These are phyloP conservation scores for Neoaliturus tenellus DNA, from an alignment of 2,888 invertebrate genomes.

Conservation along the genomic window DNA sequence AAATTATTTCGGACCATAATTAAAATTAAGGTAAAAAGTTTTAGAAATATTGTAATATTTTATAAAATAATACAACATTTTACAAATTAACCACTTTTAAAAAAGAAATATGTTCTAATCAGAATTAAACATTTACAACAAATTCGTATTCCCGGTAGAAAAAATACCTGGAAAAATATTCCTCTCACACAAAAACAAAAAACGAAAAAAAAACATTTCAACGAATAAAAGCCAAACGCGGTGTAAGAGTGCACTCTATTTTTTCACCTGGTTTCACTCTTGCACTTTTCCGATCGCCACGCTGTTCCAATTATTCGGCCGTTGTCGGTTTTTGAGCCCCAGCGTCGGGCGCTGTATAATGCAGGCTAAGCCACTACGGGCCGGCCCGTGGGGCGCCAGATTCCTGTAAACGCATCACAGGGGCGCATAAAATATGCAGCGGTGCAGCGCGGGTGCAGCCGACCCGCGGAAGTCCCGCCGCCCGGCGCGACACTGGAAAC, in stretches of 20 bases:
- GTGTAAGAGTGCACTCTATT: slow-evolving; percentile 9
- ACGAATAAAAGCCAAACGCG: not conserved
- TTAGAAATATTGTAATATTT: too few species aligned
- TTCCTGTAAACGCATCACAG: slow-evolving; percentile 44
- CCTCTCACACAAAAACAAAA: not conserved
- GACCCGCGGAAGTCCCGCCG: not conserved
- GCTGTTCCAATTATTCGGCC: not conserved
- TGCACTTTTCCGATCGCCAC: not conserved
- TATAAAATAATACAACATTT: too few species aligned
- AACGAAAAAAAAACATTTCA: not conserved
- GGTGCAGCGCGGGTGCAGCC: slow-evolving; percentile 4
- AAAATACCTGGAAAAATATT: too few species aligned
- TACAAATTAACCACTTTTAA: too few species aligned
- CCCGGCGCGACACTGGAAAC: not conserved
- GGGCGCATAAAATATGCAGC: not conserved
- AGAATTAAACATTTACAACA: too few species aligned
- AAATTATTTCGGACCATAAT: too few species aligned
- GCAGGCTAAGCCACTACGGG: slow-evolving; percentile 31
- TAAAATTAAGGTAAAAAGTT: too few species aligned
- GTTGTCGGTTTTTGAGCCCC: not conserved
- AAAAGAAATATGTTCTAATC: too few species aligned
- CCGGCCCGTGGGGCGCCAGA: not conserved
- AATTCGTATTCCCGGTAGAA: too few species aligned
- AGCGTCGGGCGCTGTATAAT: slow-evolving; percentile 32
- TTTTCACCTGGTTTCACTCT: not conserved